Base-by-base conservation (phyloP, 2,888 invertebrate genomes). In the Brachypterus glaber region DNA sequence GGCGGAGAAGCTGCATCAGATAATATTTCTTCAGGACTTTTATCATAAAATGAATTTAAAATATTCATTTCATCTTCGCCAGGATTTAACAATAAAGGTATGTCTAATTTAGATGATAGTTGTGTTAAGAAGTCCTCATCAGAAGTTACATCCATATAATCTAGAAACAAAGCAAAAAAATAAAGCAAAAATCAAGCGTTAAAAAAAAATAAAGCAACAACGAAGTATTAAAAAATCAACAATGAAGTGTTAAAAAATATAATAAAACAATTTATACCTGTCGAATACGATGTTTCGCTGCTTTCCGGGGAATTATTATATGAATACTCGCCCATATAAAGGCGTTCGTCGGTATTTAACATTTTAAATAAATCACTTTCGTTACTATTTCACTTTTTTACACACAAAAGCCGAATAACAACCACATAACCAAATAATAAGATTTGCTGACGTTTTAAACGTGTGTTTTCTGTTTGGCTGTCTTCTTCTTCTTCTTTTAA, bases 101-200 rank as follows among this genome's bases (percentile, higher is more conserved):
- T 63, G 46, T 63, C 61, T 39, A 65, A 50, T 43, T 59, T 60
- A 5, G 58, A 53, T 16, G 63, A 62, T 18, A 64, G 40, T 41
- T 63, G 61, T 38, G 63, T 58, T 17, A 64, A 45, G 38, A 64
- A 63, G 45, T 65, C 63, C 44, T 64, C 65, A 40, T 63, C 62
- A 5, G 59, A 56, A 11, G 53, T 53, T 17, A 54, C 40, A 41
- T 63, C 62, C 29, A 57, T 50, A 40, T 49, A 57, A 48, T 60
- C 60, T 59, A 41, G 30, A 53, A 51, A 43, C 21, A 15, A 35
- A n/a, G n/a, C n/a, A n/a, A n/a, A n/a, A 35, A 29, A 33, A 39
- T 12, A 30, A 33, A 15, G 24, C 13, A 9, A 16, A 25, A 12
- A 17, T 21, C 33, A 39, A 29, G 21, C 5, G 15, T 21, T 26